Evolutionary conservation across 2,888 invertebrate species (phyloP), one percentile per base, ranked within the genome.

Genomic region (Leuctra nigra): DNA sequence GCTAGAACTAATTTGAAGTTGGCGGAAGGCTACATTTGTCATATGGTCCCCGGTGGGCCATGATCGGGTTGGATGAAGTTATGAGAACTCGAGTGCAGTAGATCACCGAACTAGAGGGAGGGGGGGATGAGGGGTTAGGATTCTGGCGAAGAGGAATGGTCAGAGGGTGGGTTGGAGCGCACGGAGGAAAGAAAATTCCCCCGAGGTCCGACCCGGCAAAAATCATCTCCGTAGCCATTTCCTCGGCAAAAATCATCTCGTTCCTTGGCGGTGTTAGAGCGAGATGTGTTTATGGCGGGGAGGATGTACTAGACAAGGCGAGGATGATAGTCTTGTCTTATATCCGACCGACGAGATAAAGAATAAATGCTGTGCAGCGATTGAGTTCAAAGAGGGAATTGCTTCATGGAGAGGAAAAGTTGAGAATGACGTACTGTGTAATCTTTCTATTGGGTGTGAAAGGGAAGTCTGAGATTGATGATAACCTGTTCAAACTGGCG

Each of bases 11-110:
- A 73, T 73, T 73, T 72, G 72, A 73, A 73, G 72, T 73, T 72
- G 72, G 71, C 70, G 72, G 72, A 73, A 73, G 72, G 72, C 71
- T 73, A 73, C 73, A 73, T 73, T 73, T 73, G 73, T 73, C 73
- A 73, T 73, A 71, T 69, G 69, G 68, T 73, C 73, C 72, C 73
- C 63, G 62, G 72, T 66, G 73, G 66, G 73, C 72, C 72, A 73
- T 73, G 72, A 73, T 73, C 72, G 72, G 72, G 70, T 71, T 70
- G 72, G 72, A 72, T 72, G 73, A 72, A 73, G 73, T 73, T 73
- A 73, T 73, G 73, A 72, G 62, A 61, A 59, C 69, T 71, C 68
- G 71, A 70, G 70, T 70, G 72, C 71, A 72, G 70, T 72, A 73
- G 72, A 73, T 73, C 73, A 73, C 71, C 68, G 53, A 23, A 53